Conservation (phyloP, 1,140 invertebrate species). For the Adoxophyes honmai region DNA sequence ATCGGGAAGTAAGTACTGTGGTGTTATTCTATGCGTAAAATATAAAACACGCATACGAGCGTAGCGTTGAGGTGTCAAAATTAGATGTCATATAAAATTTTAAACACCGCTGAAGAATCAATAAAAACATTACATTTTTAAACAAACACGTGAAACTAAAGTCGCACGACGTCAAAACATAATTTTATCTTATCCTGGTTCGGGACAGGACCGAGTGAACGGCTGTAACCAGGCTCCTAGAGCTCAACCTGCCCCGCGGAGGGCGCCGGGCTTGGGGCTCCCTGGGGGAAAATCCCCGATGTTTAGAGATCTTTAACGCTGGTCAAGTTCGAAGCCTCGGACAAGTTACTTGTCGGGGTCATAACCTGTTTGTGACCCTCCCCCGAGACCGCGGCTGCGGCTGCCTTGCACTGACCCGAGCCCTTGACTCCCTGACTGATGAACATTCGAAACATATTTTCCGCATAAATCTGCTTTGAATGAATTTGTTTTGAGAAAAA, state of each 20-base stretch:
- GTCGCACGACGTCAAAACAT: conserved; percentile 56
- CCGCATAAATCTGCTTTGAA: not conserved
- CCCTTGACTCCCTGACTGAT: conserved; percentile 32
- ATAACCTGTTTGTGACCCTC: conserved; percentile 75
- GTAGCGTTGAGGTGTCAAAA: too few relatives aligned
- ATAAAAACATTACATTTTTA: conserved; percentile 39
- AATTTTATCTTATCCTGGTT: conserved; percentile 69
- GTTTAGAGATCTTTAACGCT: conserved; percentile 42
- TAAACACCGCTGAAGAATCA: too few relatives aligned
- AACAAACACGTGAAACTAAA: conserved; percentile 29
- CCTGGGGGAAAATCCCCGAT: conserved; percentile 31
- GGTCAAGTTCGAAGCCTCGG: conserved; percentile 58
- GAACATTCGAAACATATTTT: conserved; percentile 41
- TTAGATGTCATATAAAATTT: too few relatives aligned
- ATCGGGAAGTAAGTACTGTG: too few relatives aligned
- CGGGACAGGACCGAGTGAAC: conserved; percentile 60
- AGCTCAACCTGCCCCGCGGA: conserved; percentile 29
- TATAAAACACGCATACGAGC: too few relatives aligned
- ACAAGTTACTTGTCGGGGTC: conserved; percentile 74
- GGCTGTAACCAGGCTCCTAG: conserved; percentile 38
- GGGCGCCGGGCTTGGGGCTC: conserved; percentile 17
- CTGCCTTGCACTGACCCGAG: conserved; percentile 58
- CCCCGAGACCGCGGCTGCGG: conserved; percentile 53
- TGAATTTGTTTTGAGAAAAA: not conserved
- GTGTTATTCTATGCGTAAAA: too few relatives aligned